Base-by-base conservation (phyloP, 2,113 vertebrate species). In the Brachypodius melanocephalos region DNA sequence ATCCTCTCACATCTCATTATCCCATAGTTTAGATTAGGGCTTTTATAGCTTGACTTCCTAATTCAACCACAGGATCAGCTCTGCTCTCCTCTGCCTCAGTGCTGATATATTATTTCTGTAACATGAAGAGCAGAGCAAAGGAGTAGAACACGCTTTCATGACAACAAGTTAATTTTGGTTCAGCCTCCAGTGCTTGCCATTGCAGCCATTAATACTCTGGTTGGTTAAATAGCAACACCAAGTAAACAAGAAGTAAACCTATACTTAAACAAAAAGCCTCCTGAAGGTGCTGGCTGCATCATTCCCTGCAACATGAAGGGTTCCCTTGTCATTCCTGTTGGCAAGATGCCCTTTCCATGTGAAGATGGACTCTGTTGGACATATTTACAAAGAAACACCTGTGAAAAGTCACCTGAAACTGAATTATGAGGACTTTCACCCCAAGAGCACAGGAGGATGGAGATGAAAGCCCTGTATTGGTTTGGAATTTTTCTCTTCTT, bases 1-100 rank as follows among this genome's bases (percentile, higher is more conserved):
- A 98, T 96, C 97, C 96, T 95, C 90, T 96, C 52, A 89, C 91
- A 94, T 97, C 97, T 98, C 97, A 66, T 97, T 98, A 97, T 96
- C 95, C 95, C 93, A 89, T 84, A 97, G 94, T 96, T 98, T 97
- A 97, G 95, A 95, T 97, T 97, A 95, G 77, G 90, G 93, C 74
- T 97, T 98, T 97, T 93, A 25, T 61, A 96, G 89, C 73, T 97
- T 71, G 81, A 77, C 85, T 96, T 96, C 76, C 54, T 91, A 97
- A 96, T 63, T 83, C 84, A 95, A 83, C 89, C 94, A 90, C 94
- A 96, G 71, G 91, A 93, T 96, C 95, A 92, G 73, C 71, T 90
- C 81, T 93, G 54, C 91, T 95, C 76, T 91, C 91, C 86, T 93
- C 85, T 43, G 85, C 69, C 62, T 25, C 61, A 82, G 86, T 20